Base-by-base conservation (phyloP, 1,140 invertebrate species). In the Diorhabda carinulata region DNA sequence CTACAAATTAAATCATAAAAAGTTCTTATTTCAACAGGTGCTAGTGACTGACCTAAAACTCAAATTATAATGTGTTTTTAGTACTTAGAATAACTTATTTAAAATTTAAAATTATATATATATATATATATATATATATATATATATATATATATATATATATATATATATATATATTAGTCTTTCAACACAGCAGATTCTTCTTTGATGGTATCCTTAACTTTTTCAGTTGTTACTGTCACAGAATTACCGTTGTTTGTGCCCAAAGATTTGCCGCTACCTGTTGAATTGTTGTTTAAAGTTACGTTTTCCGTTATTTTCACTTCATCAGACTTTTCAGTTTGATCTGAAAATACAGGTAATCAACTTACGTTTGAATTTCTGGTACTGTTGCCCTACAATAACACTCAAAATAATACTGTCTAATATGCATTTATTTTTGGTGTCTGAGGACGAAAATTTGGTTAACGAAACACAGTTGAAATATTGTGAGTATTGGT, bases 281-380 rank as follows among this genome's bases (percentile, higher is more conserved):
- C 62, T 25, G 70, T 66, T 10, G 62, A 60, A 40, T 72, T 57
- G 40, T 69, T 74, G 62, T 67, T 45, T 5, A 70, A 65, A 60
- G 70, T 70, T 43, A 52, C 65, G 10, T 66, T 47, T 44, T 78
- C 76, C 43, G 60, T 70, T 9, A 78, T 64, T 70, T 78, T 78
- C 40, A 70, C 43, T 43, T 80, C 79, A 10, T 80, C 79, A 3
- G 67, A 42, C 74, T 80, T 79, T 57, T 80, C 78, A 40, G 61
- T 75, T 70, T 79, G 79, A 57, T 70, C 73, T 57, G 74, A 65
- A 64, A 73, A 65, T 25, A 25, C 25, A 25, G 25, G 25, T 47
- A 66, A 70, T 66, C 76, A 67, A 61, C 69, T 74, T 75, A 43
- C 45, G 70, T 73, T 62, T 43, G 52, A 47, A 64, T 10, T 41